These are phyloP conservation scores for Sminthurinus signatus DNA, from an alignment of 1,140 invertebrate genomes.

Conservation along the genomic window DNA sequence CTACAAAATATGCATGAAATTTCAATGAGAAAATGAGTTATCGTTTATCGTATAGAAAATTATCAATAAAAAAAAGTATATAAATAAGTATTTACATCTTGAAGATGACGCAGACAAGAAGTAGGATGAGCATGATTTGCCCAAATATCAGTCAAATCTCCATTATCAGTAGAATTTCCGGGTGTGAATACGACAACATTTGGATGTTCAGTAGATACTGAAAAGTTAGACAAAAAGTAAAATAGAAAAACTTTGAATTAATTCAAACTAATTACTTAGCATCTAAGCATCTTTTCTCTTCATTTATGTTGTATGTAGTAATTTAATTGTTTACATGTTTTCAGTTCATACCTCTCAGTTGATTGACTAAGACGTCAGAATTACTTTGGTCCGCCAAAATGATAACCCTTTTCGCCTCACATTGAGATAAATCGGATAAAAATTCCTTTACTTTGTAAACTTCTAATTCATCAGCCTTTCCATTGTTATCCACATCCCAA, in stretches of 20 bases:
- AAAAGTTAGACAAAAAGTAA: too few relatives aligned
- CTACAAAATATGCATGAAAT: neutral
- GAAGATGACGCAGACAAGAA: slow-evolving; percentile 45
- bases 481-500: slow-evolving; percentile 51
- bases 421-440: slow-evolving; percentile 48
- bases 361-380: slow-evolving; percentile 47
- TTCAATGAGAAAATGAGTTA: neutral
- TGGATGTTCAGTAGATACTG: slow-evolving; percentile 43
- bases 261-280: too few relatives aligned
- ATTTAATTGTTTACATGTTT: too few relatives aligned
- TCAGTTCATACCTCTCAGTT: slow-evolving; percentile 42
- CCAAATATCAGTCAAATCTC: slow-evolving; percentile 49
- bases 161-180: slow-evolving; percentile 44
- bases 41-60: neutral
- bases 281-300: too few relatives aligned
- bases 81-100: slow-evolving; percentile 44
- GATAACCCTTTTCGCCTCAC: slow-evolving; percentile 49
- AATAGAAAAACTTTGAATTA: too few relatives aligned
- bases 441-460: slow-evolving; percentile 50
- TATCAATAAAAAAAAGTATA: neutral
- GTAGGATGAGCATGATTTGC: slow-evolving; percentile 44
- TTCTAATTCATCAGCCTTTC: slow-evolving; percentile 48
- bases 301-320: too few relatives aligned
- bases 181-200: slow-evolving; percentile 47
- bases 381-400: slow-evolving; percentile 52